Evolutionary conservation across 2,113 vertebrate species (phyloP).

Genomic region (Melozone crissalis): DNA sequence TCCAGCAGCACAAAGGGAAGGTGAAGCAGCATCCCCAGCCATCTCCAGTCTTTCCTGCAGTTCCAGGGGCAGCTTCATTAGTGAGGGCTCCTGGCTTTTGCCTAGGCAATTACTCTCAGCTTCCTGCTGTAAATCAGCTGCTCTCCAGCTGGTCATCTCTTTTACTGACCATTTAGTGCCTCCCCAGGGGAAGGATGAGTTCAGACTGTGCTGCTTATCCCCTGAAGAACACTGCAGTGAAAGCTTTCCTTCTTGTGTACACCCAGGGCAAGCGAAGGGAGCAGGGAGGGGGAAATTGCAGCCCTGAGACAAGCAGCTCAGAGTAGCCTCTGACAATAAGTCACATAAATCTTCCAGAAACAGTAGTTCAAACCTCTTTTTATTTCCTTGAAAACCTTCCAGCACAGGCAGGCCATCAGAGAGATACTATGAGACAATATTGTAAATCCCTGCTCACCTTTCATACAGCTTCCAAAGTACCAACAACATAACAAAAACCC

Average conservation of each 20-base stretch:
- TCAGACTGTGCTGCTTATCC: neutral
- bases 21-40: neutral
- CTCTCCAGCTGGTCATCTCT: conserved; percentile 10
- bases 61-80: conserved; percentile 22
- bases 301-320: neutral
- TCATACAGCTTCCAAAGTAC: neutral
- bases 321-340: neutral
- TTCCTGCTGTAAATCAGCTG: conserved; percentile 55
- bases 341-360: neutral
- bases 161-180: conserved; percentile 1
- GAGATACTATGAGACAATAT: rapidly evolving
- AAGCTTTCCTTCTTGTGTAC: neutral
- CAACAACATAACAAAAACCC: neutral
- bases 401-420: neutral
- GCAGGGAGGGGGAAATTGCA: neutral
- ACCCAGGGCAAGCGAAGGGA: neutral
- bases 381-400: neutral
- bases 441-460: neutral
- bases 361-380: neutral
- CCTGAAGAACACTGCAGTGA: neutral
- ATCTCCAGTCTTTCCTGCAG: neutral
- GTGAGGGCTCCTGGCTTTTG: neutral
- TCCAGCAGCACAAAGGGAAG: neutral
- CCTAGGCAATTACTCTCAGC: conserved; percentile 20
- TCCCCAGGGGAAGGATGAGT: conserved; percentile 36